Conservation (phyloP, 2,113 vertebrate genomes). For the Petrocephalus zakoni region DNA sequence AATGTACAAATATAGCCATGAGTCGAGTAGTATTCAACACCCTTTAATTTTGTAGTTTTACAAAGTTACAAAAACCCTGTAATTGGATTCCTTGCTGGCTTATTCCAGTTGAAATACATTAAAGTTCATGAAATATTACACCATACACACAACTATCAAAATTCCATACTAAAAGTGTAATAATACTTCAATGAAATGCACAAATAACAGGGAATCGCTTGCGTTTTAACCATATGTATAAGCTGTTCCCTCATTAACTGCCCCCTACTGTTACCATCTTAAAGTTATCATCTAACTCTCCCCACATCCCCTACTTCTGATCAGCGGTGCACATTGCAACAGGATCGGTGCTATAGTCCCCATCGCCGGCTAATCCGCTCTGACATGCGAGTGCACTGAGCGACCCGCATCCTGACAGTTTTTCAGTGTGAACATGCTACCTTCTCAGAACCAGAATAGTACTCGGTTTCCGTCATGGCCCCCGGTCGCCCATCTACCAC, state of each 20-base stretch:
- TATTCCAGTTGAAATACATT: not conserved
- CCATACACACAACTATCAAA: not conserved
- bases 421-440: not conserved
- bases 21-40: not conserved
- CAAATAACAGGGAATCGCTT: not conserved
- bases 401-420: not conserved
- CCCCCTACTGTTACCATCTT: not conserved
- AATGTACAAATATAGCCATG: not conserved
- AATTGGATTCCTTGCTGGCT: not conserved
- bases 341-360: not conserved
- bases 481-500: not conserved
- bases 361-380: not conserved
- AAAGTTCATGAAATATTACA: not conserved
- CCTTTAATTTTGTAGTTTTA: not conserved
- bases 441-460: not conserved
- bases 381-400: not conserved
- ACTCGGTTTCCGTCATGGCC: not conserved
- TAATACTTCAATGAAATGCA: not conserved
- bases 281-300: not conserved
- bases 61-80: not conserved
- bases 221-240: not conserved
- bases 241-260: not conserved
- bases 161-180: not conserved
- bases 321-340: conserved; percentile 5
- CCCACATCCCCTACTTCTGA: not conserved